A percentile compares a stretch with the other conserved stretches of the same genome.
These are phyloP conservation scores for Condylura cristata DNA, from an alignment of 2,113 vertebrate genomes.

Conservation along the genomic window DNA sequence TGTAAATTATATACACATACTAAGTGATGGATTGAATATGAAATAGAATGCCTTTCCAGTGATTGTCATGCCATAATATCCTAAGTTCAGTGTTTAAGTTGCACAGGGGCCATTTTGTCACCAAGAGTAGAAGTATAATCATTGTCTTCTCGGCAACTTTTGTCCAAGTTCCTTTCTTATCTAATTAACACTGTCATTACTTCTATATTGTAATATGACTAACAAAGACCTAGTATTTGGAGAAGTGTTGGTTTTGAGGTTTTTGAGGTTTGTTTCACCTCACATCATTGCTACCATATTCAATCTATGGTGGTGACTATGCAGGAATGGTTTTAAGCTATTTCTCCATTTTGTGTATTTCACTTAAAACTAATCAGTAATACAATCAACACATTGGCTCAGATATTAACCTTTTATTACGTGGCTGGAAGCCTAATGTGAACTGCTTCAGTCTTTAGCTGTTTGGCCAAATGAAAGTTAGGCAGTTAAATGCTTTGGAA, in stretches of 20 bases:
- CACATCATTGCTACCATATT: not conserved
- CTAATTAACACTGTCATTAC: not conserved
- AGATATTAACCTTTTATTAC: not conserved
- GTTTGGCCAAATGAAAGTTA: no score
- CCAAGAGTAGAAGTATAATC: not conserved
- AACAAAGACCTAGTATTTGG: not conserved
- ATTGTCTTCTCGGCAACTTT: not conserved
- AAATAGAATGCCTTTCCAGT: not conserved
- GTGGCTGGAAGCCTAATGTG: not conserved
- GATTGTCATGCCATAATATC: not conserved
- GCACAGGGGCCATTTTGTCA: not conserved
- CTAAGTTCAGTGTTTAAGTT: not conserved
- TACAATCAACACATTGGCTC: not conserved
- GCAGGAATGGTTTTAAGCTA: not conserved
- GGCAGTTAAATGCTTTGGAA: no score
- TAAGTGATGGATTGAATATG: not conserved
- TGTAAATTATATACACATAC: not conserved
- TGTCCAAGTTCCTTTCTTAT: no score
- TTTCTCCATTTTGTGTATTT: not conserved
- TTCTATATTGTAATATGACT: not conserved
- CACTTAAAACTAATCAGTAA: not conserved
- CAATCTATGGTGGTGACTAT: not conserved
- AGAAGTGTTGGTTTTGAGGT: not conserved
- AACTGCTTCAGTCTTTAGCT: no score
- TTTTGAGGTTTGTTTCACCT: not conserved